Percentiles rank a stretch among this genome's conserved stretches.
phyloP scores from a whole-genome alignment of 92 coral and sea anemone species.

The Chrysogorgia sp. region DNA sequence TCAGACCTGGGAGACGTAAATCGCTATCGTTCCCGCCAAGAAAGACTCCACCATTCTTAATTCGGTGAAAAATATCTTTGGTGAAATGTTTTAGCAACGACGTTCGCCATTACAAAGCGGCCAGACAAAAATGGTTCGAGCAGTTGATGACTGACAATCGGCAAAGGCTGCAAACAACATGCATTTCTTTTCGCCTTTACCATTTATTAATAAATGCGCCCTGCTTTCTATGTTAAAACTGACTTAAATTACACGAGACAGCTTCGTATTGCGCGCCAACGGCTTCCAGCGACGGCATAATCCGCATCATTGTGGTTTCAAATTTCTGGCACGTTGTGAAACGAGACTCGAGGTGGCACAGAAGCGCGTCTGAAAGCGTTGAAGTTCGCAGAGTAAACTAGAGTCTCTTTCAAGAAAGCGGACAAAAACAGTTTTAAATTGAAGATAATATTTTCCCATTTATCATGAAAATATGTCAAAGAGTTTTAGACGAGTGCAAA shows the following conservation, averaged over 20 bases:
- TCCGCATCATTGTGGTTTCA: constrained; percentile 17
- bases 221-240: not conserved
- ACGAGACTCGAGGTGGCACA: not conserved
- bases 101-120: not conserved
- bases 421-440: not conserved
- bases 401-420: not conserved
- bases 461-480: not conserved
- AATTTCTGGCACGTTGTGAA: constrained; percentile 3
- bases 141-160: not conserved
- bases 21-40: constrained; percentile 70
- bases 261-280: constrained; percentile 8
- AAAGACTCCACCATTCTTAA: no score
- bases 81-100: not conserved
- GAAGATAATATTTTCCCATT: not conserved
- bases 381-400: not conserved
- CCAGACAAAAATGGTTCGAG: not conserved
- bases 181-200: not conserved
- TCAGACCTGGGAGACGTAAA: constrained; percentile 54
- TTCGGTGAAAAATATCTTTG: no score
- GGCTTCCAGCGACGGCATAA: not conserved
- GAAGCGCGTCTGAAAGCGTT: not conserved
- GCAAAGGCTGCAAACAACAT: not conserved
- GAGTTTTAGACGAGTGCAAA: not conserved
- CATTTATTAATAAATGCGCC: not conserved
- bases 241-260: not conserved